Evolutionary conservation across 2,797 vertebrate species (phyloP), one percentile per base, ranked within the genome.

Genomic region (Scomberomorus guttatus): DNA sequence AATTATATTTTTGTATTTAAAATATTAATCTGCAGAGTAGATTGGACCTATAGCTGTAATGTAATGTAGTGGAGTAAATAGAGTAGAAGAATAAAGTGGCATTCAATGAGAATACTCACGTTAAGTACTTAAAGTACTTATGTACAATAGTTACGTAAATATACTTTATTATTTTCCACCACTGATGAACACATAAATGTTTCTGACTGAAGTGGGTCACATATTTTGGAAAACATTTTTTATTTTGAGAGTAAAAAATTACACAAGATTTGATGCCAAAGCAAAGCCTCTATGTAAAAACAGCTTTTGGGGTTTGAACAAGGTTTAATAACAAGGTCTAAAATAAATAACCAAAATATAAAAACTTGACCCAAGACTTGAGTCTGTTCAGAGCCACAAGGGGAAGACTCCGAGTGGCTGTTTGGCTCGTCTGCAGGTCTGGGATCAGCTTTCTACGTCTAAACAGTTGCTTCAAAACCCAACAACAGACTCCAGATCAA

Each of bases 401-500:
- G 78, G 44, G 46, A 54, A 64, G 54, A 60, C 57, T 46, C 27
- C 12, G 12, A 1, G 29, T n/a, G 64, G 6, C 29, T 52, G 46
- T 66, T 51, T 22, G 57, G 56, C 3, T 25, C 0, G 51, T 78
- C 69, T 56, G 22, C 87, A 39, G 81, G 2, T 83, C 85, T 74
- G 34, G 42, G 79, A 87, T 84, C 89, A 56, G 87, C 69, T 78
- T 37, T 24, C 9, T n/a, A 0, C 52, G 15, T 25, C 25, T 42
- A 13, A 50, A 73, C 66, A 3, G 37, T 22, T 7, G 39, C 20
- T 22, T 32, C 0, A 25, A 34, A 34, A 10, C 29, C 59, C 39
- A 76, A 72, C 22, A 75, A 39, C 79, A 58, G 87, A 79, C 72
- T 77, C 74, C 18, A 82, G 86, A 87, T 75, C 50, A 81, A 82